phyloP scores from a whole-genome alignment of 2,888 invertebrate species.

The Drosophila mimica region DNA sequence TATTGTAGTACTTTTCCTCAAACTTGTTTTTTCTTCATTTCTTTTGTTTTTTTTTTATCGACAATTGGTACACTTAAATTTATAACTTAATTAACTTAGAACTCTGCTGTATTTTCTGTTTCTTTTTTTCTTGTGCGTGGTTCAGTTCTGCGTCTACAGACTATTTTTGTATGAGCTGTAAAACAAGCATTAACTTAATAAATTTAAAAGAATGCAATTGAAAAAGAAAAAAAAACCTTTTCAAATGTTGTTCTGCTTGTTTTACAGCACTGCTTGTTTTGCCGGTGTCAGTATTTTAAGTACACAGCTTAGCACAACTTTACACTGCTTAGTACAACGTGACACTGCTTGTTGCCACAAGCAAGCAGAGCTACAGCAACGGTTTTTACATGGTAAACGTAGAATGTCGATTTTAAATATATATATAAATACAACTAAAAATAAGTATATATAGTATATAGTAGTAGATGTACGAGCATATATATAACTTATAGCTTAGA shows the following conservation, averaged over 20 bases:
- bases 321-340: slow-evolving; percentile 24
- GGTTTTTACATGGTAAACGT: slow-evolving; percentile 55
- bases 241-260: background rate
- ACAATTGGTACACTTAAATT: slow-evolving; percentile 69
- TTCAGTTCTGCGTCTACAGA: slow-evolving; percentile 44
- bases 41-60: slow-evolving; percentile 51
- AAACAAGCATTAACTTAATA: slow-evolving; percentile 3
- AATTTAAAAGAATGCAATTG: background rate
- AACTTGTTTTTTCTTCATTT: slow-evolving; percentile 9
- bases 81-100: slow-evolving; percentile 63
- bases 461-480: slow-evolving; percentile 26
- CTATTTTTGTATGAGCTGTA: slow-evolving; percentile 24
- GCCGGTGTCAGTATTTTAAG: slow-evolving; percentile 22
- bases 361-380: slow-evolving; percentile 45
- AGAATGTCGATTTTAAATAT: slow-evolving; percentile 42
- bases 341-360: slow-evolving; percentile 22
- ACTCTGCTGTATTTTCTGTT: slow-evolving; percentile 44
- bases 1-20: slow-evolving; percentile 64
- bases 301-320: slow-evolving; percentile 30
- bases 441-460: slow-evolving; percentile 15
- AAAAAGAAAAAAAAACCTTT: background rate
- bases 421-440: slow-evolving; percentile 25
- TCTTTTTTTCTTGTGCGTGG: slow-evolving; percentile 36
- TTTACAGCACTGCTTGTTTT: slow-evolving; percentile 9
- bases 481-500: slow-evolving; percentile 78